phyloP scores from a whole-genome alignment of 2,113 vertebrate species.

The Leiothrix lutea region DNA sequence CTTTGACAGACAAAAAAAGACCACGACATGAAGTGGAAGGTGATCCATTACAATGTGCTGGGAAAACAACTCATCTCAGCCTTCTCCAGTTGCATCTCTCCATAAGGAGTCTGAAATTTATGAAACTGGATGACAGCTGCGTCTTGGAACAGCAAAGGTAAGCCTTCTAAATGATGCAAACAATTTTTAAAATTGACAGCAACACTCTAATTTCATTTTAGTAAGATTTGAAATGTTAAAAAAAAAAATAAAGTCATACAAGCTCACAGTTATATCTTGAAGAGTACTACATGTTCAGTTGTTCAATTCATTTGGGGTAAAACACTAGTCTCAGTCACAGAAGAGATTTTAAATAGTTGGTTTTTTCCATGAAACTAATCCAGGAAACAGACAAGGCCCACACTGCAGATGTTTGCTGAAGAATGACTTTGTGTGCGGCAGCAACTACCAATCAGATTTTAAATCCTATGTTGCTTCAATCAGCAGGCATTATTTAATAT shows the following conservation, averaged over 20 bases:
- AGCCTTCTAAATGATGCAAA: not conserved
- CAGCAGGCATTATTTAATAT: not conserved
- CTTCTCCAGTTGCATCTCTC: not conserved
- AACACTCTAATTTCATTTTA: not conserved
- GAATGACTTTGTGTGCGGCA: not conserved
- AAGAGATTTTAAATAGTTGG: not conserved
- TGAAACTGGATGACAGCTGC: not conserved
- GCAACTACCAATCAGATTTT: not conserved
- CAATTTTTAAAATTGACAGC: not conserved
- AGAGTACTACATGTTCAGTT: not conserved
- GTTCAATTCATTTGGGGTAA: not conserved
- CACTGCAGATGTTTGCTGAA: not conserved
- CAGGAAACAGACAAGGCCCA: not conserved
- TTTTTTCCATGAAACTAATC: not conserved
- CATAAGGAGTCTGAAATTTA: not conserved
- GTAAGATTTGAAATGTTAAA: not conserved
- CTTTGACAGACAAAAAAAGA: not conserved
- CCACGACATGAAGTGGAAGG: accelerated
- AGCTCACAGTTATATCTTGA: not conserved
- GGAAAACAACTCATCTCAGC: not conserved
- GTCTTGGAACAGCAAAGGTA: not conserved
- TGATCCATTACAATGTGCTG: not conserved
- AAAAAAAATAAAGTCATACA: not conserved
- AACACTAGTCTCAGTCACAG: not conserved
- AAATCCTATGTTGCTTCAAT: not conserved